phyloP scores from a whole-genome alignment of 1,140 invertebrate genomes.

The Caenorhabditis briggsae region DNA sequence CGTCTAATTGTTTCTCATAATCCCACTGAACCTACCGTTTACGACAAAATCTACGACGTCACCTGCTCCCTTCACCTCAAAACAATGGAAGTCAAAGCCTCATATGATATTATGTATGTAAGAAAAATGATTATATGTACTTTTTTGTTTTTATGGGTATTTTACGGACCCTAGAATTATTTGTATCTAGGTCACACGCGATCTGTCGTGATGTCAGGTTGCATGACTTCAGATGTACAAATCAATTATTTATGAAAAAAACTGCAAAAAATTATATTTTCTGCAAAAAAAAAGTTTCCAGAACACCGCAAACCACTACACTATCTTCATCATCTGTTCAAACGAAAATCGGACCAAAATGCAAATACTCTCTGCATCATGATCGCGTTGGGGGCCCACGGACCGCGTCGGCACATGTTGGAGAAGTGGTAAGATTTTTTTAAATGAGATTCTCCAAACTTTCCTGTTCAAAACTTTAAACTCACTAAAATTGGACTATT shows the following conservation, averaged over 20 bases:
- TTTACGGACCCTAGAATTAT: too few species aligned
- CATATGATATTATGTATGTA: slow-evolving; percentile 57
- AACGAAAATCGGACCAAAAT: slow-evolving; percentile 33
- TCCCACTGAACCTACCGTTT: slow-evolving; percentile 38
- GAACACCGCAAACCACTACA: slow-evolving; percentile 25
- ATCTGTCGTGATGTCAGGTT: neutral
- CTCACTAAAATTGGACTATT: too few species aligned
- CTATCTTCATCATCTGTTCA: neutral
- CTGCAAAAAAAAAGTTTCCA: neutral
- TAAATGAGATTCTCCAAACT: too few species aligned
- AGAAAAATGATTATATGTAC: too few species aligned
- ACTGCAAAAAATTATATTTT: neutral
- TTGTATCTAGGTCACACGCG: too few species aligned
- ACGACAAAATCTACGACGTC: slow-evolving; percentile 59
- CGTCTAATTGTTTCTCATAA: slow-evolving; percentile 34
- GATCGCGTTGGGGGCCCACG: slow-evolving; percentile 22
- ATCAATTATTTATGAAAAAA: neutral
- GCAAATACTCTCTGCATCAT: slow-evolving; percentile 58
- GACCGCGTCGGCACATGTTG: slow-evolving; percentile 47
- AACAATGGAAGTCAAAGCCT: slow-evolving; percentile 52
- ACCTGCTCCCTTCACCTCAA: slow-evolving; percentile 44
- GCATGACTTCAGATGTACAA: neutral
- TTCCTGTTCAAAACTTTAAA: too few species aligned
- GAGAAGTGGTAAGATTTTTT: slow-evolving; percentile 32
- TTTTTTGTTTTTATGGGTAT: too few species aligned